These are phyloP conservation scores for Chydorus sphaericus DNA, from an alignment of 2,888 invertebrate species.

Conservation along the genomic window DNA sequence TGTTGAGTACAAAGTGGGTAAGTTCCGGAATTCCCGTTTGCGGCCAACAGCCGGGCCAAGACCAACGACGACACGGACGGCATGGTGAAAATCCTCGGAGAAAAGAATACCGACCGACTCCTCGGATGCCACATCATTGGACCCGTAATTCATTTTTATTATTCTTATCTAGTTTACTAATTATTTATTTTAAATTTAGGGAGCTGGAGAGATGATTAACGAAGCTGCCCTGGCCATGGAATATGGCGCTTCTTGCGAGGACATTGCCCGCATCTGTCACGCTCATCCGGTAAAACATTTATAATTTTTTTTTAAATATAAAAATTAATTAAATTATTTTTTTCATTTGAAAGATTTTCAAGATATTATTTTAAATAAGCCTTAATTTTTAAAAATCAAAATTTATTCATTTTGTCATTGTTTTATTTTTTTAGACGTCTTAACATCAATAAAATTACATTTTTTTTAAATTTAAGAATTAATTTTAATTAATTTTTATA, in stretches of 20 bases:
- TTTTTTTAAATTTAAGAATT: no score
- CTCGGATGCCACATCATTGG: constrained; percentile 97
- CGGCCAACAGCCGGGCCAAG: constrained; percentile 96
- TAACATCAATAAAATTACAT: no score
- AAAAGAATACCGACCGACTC: constrained; percentile 84
- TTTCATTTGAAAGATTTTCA: no score
- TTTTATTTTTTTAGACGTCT: no score
- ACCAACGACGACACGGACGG: constrained; percentile 97
- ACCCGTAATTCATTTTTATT: constrained; percentile 43
- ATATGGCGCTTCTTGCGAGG: constrained; percentile 96
- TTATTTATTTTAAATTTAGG: constrained; percentile 28
- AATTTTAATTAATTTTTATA: no score
- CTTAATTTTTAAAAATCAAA: no score
- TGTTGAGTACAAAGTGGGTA: constrained; percentile 87
- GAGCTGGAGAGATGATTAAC: constrained; percentile 92
- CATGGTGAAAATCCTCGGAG: constrained; percentile 85
- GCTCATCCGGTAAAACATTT: constrained; percentile 83
- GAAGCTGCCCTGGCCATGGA: constrained; percentile 97
- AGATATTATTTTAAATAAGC: no score
- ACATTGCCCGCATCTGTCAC: constrained; percentile 95
- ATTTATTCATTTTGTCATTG: no score
- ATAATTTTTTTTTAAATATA: neutral
- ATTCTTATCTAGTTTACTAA: neutral
- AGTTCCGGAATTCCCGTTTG: constrained; percentile 95
- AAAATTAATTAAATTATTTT: no score